Conservation (phyloP, 2,797 vertebrate genomes). For the Distichodus sexfasciatus region DNA sequence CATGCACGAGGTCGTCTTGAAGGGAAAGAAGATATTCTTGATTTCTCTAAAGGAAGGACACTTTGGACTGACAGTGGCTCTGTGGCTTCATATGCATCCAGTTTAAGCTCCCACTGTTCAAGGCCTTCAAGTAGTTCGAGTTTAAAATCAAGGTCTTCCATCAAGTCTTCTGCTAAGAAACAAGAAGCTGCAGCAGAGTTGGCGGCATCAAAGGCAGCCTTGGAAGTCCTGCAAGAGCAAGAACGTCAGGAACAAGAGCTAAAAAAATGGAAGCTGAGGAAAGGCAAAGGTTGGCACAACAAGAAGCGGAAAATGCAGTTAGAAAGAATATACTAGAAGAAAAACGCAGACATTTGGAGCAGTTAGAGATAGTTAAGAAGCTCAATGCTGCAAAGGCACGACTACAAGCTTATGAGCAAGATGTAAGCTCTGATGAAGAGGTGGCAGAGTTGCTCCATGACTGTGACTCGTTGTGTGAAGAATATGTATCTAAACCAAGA, state of each 20-base stretch:
- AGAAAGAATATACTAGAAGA: constrained; percentile 28
- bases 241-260: constrained; percentile 28
- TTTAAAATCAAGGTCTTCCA: no score
- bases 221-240: constrained; percentile 25
- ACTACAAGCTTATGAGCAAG: constrained; percentile 41
- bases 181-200: constrained; percentile 46
- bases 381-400: constrained; percentile 39
- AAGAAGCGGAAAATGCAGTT: constrained; percentile 42
- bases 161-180: constrained; percentile 19
- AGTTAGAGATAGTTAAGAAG: constrained; percentile 1
- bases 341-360: constrained; percentile 31
- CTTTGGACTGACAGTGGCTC: constrained; percentile 17
- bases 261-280: constrained; percentile 33
- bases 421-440: constrained; percentile 35
- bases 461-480: background rate
- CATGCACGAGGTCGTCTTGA: background rate
- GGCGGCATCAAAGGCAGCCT: constrained; percentile 35
- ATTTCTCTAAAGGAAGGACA: background rate
- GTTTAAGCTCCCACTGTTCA: background rate
- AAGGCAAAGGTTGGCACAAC: constrained; percentile 23
- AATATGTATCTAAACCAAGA: background rate
- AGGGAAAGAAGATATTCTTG: constrained; percentile 9
- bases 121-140: constrained; percentile 14
- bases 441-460: constrained; percentile 31
- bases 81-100: constrained; percentile 8